Percentiles rank a stretch among this genome's conserved stretches.
These are phyloP conservation scores for Petrocephalus sullivani DNA, from an alignment of 2,797 vertebrate species.

Conservation along the genomic window DNA sequence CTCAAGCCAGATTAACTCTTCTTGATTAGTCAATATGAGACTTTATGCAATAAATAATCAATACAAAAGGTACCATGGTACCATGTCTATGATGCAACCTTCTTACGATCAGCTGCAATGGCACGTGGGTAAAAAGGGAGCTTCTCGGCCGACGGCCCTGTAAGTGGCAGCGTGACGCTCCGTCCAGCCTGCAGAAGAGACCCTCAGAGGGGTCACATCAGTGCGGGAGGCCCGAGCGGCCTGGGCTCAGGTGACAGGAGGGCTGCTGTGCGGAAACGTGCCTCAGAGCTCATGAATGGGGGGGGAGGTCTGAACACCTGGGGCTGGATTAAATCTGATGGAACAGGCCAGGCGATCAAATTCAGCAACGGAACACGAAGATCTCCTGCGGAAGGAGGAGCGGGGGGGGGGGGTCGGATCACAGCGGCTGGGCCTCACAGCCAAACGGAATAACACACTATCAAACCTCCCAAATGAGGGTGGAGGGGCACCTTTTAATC, in stretches of 20 bases:
- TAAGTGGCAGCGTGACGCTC: neutral
- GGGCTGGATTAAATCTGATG: conserved; percentile 61
- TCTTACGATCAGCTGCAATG: neutral
- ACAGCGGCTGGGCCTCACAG: neutral
- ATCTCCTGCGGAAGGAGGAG: neutral
- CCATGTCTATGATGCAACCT: neutral
- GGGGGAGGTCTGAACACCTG: conserved; percentile 47
- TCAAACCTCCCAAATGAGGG: neutral
- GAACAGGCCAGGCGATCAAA: conserved; percentile 61
- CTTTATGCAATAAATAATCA: neutral
- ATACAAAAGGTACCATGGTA: neutral
- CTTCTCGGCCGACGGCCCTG: neutral
- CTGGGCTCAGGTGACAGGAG: conserved; percentile 68
- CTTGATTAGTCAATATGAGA: neutral
- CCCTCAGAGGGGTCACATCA: neutral
- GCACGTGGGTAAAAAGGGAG: neutral
- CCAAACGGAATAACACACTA: neutral
- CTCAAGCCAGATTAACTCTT: neutral
- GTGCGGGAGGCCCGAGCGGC: neutral
- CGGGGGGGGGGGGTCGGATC: neutral
- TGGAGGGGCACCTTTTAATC: neutral
- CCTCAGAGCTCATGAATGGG: conserved; percentile 31
- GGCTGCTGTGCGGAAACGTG: conserved; percentile 73
- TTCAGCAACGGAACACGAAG: conserved; percentile 53
- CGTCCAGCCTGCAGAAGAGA: neutral